Percentiles rank a stretch among this genome's conserved stretches.
These are phyloP conservation scores for Poeciliopsis turrubarensis DNA, from an alignment of 2,113 vertebrate species.

Conservation along the genomic window DNA sequence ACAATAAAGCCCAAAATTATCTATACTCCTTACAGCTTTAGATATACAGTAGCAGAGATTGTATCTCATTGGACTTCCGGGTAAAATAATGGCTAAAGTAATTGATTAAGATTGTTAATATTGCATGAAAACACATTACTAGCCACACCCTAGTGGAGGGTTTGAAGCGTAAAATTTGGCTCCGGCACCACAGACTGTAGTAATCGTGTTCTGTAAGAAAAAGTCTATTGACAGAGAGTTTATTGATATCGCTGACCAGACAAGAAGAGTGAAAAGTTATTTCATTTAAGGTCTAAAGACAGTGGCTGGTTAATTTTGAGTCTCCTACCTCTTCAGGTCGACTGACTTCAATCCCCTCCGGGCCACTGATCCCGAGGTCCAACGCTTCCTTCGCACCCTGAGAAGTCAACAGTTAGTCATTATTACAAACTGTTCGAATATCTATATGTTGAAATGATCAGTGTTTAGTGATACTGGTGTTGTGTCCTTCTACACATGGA, in stretches of 20 bases:
- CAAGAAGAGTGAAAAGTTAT: background rate
- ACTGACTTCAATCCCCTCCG: constrained; percentile 97
- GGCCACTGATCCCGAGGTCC: constrained; percentile 94
- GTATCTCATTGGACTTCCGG: no score
- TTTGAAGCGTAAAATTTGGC: background rate
- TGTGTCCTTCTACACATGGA: background rate
- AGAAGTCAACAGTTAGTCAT: background rate
- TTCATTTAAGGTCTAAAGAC: background rate
- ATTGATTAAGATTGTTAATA: no score
- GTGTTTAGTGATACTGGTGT: background rate
- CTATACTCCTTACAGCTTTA: no score
- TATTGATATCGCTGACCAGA: background rate
- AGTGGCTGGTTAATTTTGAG: background rate
- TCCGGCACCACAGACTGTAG: background rate
- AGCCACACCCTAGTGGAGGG: no score
- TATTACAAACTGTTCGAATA: no score
- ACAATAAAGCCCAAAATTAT: no score
- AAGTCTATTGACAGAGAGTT: background rate
- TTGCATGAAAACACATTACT: no score
- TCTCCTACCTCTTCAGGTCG: constrained; percentile 90
- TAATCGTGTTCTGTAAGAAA: background rate
- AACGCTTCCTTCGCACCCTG: constrained; percentile 93
- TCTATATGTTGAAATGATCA: background rate
- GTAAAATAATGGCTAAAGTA: no score
- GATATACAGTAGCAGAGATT: no score